These are phyloP conservation scores for Myodes glareolus DNA, from an alignment of 2,113 vertebrate species.

Conservation along the genomic window DNA sequence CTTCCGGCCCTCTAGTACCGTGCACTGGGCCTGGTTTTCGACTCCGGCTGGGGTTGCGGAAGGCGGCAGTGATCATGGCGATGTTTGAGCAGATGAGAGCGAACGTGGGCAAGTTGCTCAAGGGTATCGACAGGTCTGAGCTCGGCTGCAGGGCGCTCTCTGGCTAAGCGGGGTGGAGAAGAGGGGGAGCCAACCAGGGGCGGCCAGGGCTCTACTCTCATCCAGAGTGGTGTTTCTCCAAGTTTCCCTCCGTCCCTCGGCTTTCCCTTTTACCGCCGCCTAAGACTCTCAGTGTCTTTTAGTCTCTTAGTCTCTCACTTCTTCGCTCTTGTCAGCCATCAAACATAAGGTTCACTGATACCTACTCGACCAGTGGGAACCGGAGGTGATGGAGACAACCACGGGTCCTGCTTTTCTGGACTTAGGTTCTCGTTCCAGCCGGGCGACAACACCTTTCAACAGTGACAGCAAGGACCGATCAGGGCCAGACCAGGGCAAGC, in stretches of 20 bases:
- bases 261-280: background rate
- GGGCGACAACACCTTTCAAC: background rate
- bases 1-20: background rate
- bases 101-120: slow-evolving; percentile 93
- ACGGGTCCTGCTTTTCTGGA: background rate
- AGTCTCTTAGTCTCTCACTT: background rate
- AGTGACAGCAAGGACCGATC: background rate
- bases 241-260: background rate
- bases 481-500: background rate
- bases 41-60: background rate
- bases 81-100: slow-evolving; percentile 95
- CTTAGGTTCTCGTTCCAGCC: background rate
- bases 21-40: fast-evolving
- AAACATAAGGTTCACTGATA: background rate
- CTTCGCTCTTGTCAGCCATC: background rate
- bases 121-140: slow-evolving; percentile 93
- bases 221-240: background rate
- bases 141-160: background rate
- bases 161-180: background rate
- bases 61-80: slow-evolving; percentile 83
- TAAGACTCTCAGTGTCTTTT: background rate
- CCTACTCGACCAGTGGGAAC: background rate
- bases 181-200: background rate
- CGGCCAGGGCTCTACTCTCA: background rate
- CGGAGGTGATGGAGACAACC: background rate